Evolutionary conservation across 2,113 vertebrate genomes (phyloP), one percentile per base, ranked within the genome.

Genomic region (Xiphophorus maculatus): DNA sequence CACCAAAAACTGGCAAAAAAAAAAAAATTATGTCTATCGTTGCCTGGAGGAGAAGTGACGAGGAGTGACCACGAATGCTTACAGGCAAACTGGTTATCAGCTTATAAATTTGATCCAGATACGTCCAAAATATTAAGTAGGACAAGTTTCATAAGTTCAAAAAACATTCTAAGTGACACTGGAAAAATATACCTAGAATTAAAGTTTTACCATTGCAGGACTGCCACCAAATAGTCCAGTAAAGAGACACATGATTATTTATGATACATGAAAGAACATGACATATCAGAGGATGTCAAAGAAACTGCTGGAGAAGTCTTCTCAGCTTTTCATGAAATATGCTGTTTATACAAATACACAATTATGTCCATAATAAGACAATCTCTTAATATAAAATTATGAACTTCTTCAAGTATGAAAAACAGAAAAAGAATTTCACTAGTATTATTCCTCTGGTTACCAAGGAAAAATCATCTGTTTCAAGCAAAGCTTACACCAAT

Each of bases 21-120:
- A 64, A 86, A 64, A 71, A 61, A 69, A 68, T 80, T 68, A 86
- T 84, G 66, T n/a, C 66, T 58, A 64, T 60, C 42, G 51, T 63
- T 66, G 80, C 71, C 80, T 81, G 0, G 2, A 82, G 72, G 63
- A 63, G 60, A 14, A 61, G 63, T 60, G 54, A 32, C 69, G 25
- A 27, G 15, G 48, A 86, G 44, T 58, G 66, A 72, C 61, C 40
- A 35, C 13, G 33, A n/a, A 66, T 40, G 76, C 63, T 73, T 73
- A 64, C 73, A 80, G 68, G 74, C 64, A 77, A 87, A 86, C 66
- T 32, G 76, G 77, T 82, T 79, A 69, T 66, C 74, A 84, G 74
- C 80, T 82, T 58, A 66, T 69, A 44, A 86, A 84, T 87, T 77
- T 65, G 83, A 84, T 85, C 85, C 28, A 28, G 74, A 88, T 80